These are phyloP conservation scores for Sarcophaga variegata DNA, from an alignment of 2,888 invertebrate genomes.

Conservation along the genomic window DNA sequence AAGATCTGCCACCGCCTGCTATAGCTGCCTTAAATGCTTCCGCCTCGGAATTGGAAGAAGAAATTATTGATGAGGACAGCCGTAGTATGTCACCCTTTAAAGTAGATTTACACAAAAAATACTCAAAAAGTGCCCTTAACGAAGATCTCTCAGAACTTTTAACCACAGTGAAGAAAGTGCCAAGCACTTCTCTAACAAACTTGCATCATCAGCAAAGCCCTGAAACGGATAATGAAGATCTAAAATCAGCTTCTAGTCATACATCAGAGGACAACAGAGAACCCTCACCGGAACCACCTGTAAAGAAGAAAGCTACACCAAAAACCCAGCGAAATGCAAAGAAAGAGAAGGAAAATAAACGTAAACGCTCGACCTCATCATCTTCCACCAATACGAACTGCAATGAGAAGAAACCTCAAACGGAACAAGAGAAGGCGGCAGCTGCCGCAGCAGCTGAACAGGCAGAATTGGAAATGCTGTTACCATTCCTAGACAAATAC, in stretches of 20 bases:
- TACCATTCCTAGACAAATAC: conserved; percentile 83
- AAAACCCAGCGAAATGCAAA: conserved; percentile 54
- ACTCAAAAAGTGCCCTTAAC: conserved; percentile 82
- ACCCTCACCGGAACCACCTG: conserved; percentile 57
- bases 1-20: conserved; percentile 77
- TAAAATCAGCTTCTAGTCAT: conserved; percentile 78
- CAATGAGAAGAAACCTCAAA: conserved; percentile 62
- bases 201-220: conserved; percentile 36
- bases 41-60: conserved; percentile 77
- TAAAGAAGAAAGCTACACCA: conserved; percentile 50
- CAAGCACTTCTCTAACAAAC: conserved; percentile 71
- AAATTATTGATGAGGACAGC: conserved; percentile 75
- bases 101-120: conserved; percentile 82
- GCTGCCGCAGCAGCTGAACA: conserved; percentile 76
- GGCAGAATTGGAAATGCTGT: conserved; percentile 78
- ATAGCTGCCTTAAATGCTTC: conserved; percentile 77
- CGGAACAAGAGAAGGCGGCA: conserved; percentile 73
- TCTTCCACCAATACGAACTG: conserved; percentile 46
- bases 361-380: conserved; percentile 59
- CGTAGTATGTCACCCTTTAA: conserved; percentile 81
- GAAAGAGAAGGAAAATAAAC: conserved; percentile 70
- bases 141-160: conserved; percentile 79
- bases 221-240: conserved; percentile 76
- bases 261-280: conserved; percentile 69
- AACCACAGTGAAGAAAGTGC: conserved; percentile 78